Base-by-base conservation (phyloP, 2,888 invertebrate species). In the Campaea margaritaria region DNA sequence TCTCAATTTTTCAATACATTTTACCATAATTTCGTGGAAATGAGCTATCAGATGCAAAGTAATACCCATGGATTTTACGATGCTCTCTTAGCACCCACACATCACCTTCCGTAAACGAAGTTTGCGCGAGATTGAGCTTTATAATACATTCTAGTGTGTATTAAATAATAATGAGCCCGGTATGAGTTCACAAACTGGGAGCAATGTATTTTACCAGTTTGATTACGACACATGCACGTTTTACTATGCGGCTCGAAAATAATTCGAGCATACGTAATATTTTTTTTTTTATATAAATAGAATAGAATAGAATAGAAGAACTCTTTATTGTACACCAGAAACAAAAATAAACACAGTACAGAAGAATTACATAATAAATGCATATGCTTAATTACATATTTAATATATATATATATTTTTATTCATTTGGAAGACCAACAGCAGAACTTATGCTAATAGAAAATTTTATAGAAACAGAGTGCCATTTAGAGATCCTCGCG, bases 91-190 rank as follows among this genome's bases (percentile, higher is more conserved):
- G 38, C 43, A 38, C 36, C 2, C 13, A 45, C 10, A 45, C 44
- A 41, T 31, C 27, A 11, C n/a, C 12, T 8, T 34, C 15, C 43
- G 15, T 49, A 45, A 54, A 54, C 49, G 49, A 59, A 49, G 53
- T 59, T 59, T 53, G 16, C 58, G 31, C 28, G 53, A 49, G 49
- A 44, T 34, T 39, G 39, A 52, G 52, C 52, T 52, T 34, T 28
- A 28, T 36, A n/a, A 36, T 48, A 53, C 47, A 43, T 31, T 58
- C 34, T 58, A 58, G 53, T 43, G 16, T 13, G 44, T 38, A 58
- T 48, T 53, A 44, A 58, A 53, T 44, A 48, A 44, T 53, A 58
- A 53, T 58, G 43, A 58, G 48, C 38, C 5, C 15, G n/a, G 43
- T 7, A 53, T 44, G 57, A 58, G 51, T 45, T 47, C 46, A 42